These are phyloP conservation scores for Morone chrysops DNA, from an alignment of 2,113 vertebrate genomes.

Conservation along the genomic window DNA sequence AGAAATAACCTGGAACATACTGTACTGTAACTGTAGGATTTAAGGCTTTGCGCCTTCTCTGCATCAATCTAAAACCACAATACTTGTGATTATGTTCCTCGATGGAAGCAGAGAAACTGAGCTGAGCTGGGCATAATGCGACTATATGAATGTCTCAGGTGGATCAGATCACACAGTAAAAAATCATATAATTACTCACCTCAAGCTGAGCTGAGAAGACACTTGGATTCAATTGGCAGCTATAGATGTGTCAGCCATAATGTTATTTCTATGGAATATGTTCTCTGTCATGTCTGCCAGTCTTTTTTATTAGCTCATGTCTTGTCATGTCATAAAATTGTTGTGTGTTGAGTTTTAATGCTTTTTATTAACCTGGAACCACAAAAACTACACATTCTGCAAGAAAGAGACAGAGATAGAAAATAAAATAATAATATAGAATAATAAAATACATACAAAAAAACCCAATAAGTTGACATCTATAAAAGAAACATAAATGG, in stretches of 20 bases:
- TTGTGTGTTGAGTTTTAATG: not conserved
- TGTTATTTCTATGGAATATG: not conserved
- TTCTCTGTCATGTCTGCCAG: not conserved
- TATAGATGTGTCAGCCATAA: too few relatives aligned
- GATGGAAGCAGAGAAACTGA: not conserved
- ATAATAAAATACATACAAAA: too few relatives aligned
- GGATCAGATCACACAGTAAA: not conserved
- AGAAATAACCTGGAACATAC: constrained; percentile 53
- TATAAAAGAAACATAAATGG: too few relatives aligned
- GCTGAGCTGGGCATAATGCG: not conserved
- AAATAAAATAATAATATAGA: too few relatives aligned
- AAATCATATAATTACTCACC: not conserved
- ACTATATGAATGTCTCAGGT: not conserved
- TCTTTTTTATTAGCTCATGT: not conserved
- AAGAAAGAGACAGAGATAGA: too few relatives aligned
- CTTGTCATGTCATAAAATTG: not conserved
- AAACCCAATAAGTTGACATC: too few relatives aligned
- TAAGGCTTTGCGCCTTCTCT: constrained; percentile 22
- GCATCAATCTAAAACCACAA: not conserved
- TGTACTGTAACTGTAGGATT: constrained; percentile 37
- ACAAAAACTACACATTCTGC: not conserved
- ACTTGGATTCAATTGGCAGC: too few relatives aligned
- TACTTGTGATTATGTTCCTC: not conserved
- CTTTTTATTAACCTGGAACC: not conserved
- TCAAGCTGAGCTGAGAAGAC: not conserved